Percentiles rank a stretch among this genome's conserved stretches.
These are phyloP conservation scores for Pampus argenteus DNA, from an alignment of 2,797 vertebrate species.

Conservation along the genomic window DNA sequence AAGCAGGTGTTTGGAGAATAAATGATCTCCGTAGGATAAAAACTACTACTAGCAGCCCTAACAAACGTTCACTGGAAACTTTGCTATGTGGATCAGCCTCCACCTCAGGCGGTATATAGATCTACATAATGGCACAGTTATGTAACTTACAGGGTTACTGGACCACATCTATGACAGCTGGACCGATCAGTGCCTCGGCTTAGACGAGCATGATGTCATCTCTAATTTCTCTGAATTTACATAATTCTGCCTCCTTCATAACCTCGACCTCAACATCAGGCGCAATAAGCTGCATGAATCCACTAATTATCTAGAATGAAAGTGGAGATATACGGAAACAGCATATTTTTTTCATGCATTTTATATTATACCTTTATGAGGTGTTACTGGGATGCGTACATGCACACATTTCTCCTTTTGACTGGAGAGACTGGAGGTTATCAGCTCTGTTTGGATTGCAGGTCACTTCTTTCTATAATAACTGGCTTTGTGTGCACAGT, in stretches of 20 bases:
- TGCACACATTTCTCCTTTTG: no score
- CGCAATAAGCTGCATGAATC: neutral
- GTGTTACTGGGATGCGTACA: no score
- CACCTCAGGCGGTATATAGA: conserved; percentile 1
- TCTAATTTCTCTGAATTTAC: conserved; percentile 60
- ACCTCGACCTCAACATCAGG: conserved; percentile 29
- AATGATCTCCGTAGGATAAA: neutral
- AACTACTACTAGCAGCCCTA: neutral
- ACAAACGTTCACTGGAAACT: conserved; percentile 20
- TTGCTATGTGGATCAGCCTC: neutral
- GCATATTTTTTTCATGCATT: no score
- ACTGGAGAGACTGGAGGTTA: no score
- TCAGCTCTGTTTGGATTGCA: no score
- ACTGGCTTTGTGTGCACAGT: neutral
- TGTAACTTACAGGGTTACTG: conserved; percentile 75
- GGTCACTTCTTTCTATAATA: no score
- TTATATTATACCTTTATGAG: no score
- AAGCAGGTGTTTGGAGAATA: neutral
- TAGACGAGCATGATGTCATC: conserved; percentile 49
- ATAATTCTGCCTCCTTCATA: conserved; percentile 35
- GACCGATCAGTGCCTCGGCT: conserved; percentile 28
- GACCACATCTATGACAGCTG: conserved; percentile 69
- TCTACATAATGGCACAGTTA: conserved; percentile 68
- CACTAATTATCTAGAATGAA: conserved; percentile 4
- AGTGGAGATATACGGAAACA: neutral